Percentiles rank a stretch among this genome's conserved stretches.
These are phyloP conservation scores for Atta texana DNA, from an alignment of 1,140 invertebrate genomes.

Conservation along the genomic window DNA sequence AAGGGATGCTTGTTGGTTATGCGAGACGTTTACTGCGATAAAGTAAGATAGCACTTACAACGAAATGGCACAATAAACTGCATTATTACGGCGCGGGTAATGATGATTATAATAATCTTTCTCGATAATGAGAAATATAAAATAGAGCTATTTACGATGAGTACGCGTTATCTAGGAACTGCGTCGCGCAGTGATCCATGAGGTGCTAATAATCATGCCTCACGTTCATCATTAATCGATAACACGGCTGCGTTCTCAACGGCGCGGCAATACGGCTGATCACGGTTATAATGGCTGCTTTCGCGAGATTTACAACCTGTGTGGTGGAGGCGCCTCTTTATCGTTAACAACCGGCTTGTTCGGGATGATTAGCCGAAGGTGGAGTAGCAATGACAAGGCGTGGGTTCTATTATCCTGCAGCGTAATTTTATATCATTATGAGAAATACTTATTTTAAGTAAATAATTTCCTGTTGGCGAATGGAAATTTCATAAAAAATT, in stretches of 20 bases:
- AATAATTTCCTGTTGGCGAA: too few species aligned
- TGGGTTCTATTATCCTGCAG: not conserved
- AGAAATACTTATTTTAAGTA: not conserved
- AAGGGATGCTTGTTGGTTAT: not conserved
- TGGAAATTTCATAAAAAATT: too few species aligned
- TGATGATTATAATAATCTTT: slow-evolving; percentile 41
- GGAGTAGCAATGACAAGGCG: slow-evolving; percentile 52
- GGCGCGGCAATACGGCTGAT: slow-evolving; percentile 33
- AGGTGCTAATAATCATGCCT: slow-evolving; percentile 82
- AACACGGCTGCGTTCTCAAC: slow-evolving; percentile 66
- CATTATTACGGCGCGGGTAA: not conserved
- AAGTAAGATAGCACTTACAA: slow-evolving; percentile 27
- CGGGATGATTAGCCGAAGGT: slow-evolving; percentile 48
- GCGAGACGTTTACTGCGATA: not conserved
- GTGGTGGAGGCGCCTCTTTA: slow-evolving; percentile 69
- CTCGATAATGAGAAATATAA: slow-evolving; percentile 32
- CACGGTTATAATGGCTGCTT: slow-evolving; percentile 66
- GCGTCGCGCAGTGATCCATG: slow-evolving; percentile 27
- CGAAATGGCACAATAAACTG: slow-evolving; percentile 12
- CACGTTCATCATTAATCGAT: slow-evolving; percentile 78
- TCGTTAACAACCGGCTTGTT: slow-evolving; percentile 70
- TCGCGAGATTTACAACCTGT: slow-evolving; percentile 67
- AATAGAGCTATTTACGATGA: slow-evolving; percentile 8
- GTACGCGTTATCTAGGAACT: not conserved
- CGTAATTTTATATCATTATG: not conserved